phyloP scores from a whole-genome alignment of 2,888 invertebrate genomes.

The Athrips mouffetella region DNA sequence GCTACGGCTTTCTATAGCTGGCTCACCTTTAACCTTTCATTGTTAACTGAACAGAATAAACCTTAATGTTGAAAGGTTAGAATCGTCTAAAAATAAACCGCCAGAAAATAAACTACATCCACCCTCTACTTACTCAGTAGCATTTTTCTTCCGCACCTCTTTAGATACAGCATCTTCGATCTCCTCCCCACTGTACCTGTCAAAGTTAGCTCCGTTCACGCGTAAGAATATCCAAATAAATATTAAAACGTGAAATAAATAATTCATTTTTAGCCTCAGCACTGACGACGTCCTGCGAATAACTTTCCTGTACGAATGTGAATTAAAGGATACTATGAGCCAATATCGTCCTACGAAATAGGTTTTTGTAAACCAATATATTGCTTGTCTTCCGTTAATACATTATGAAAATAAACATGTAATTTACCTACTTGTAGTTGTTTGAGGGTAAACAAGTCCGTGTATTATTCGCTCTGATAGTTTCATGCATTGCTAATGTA shows the following conservation, averaged over 20 bases:
- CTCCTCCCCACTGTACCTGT: conserved; percentile 50
- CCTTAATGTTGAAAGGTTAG: too few relatives aligned
- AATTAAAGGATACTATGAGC: conserved; percentile 7
- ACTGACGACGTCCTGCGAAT: conserved; percentile 11
- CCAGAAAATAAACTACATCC: too few relatives aligned
- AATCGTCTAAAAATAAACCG: too few relatives aligned
- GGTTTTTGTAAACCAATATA: conserved; percentile 4
- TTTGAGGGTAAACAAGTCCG: neutral
- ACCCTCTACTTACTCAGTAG: conserved; percentile 45
- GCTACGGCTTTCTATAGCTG: too few relatives aligned
- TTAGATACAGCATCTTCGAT: conserved; percentile 36
- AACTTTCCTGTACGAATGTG: conserved; percentile 2
- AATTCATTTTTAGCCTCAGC: conserved; percentile 26
- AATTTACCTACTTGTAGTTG: neutral
- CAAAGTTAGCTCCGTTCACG: conserved; percentile 38
- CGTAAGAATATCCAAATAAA: conserved; percentile 34
- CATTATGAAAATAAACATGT: neutral
- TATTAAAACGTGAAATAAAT: conserved; percentile 32
- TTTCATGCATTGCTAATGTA: neutral
- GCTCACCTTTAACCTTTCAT: too few relatives aligned
- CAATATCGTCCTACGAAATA: conserved; percentile 7
- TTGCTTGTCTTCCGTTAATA: conserved; percentile 3
- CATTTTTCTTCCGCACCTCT: conserved; percentile 36
- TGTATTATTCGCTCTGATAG: neutral
- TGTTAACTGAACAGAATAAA: too few relatives aligned